Conservation (phyloP, 2,113 vertebrate species). For the human (Homo sapiens) region GRCh38 chr19:55592501-55593000, state of each 20-base stretch:
- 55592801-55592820: slow-evolving; percentile 78
- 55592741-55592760: rapidly evolving
- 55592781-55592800: background rate
- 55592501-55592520: slow-evolving; percentile 82
- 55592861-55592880: slow-evolving; percentile 83
- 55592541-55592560: slow-evolving; percentile 80
- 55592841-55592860: slow-evolving; percentile 91
- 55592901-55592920: slow-evolving; percentile 70
- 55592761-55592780: background rate
- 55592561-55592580: slow-evolving; percentile 84
- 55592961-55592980: slow-evolving; percentile 31
- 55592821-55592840: slow-evolving; percentile 89
- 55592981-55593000: slow-evolving; percentile 21
- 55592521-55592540: slow-evolving; percentile 79
- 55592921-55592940: slow-evolving; percentile 82
- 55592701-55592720: slow-evolving; percentile 74
- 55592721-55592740: slow-evolving; percentile 34
- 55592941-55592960: slow-evolving; percentile 80
- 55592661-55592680: slow-evolving; percentile 81
- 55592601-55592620: slow-evolving; percentile 82
- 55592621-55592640: slow-evolving; percentile 83
- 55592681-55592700: slow-evolving; percentile 80
- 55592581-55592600: slow-evolving; percentile 82
- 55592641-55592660: slow-evolving; percentile 81
- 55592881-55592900: slow-evolving; percentile 79